These are phyloP conservation scores for Hypotaenidia okinawae DNA, from an alignment of 2,797 vertebrate genomes.

Conservation along the genomic window DNA sequence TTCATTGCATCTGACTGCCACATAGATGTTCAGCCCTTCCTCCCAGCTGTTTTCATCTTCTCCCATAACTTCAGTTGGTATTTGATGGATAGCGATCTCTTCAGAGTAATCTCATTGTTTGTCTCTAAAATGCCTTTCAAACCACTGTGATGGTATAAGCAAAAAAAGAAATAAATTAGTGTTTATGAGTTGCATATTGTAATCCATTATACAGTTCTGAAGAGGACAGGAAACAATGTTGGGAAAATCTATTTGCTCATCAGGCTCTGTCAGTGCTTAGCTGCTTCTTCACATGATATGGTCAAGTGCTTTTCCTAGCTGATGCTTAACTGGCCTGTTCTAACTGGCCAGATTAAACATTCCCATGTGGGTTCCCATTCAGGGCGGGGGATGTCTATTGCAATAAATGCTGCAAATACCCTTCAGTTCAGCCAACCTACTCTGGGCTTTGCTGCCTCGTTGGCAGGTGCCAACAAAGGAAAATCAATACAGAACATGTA, in stretches of 20 bases:
- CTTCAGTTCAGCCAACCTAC: background rate
- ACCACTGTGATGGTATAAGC: background rate
- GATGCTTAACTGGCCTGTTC: slow-evolving; percentile 22
- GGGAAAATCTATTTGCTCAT: slow-evolving; percentile 39
- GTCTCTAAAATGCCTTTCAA: background rate
- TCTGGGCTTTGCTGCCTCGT: slow-evolving; percentile 1
- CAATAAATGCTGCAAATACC: slow-evolving; percentile 22
- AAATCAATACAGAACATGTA: slow-evolving; percentile 14
- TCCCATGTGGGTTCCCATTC: slow-evolving; percentile 1
- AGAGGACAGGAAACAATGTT: background rate
- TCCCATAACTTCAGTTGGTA: background rate
- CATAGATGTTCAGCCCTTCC: background rate
- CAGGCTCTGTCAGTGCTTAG: slow-evolving; percentile 27
- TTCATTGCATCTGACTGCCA: background rate
- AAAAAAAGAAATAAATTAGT: background rate
- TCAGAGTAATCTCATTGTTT: background rate
- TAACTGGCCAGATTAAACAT: slow-evolving; percentile 33
- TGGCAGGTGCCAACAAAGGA: slow-evolving; percentile 17
- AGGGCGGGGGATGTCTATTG: background rate
- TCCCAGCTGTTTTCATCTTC: background rate
- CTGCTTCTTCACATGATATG: slow-evolving; percentile 30
- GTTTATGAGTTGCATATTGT: background rate
- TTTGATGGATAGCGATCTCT: background rate
- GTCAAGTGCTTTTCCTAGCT: slow-evolving; percentile 54
- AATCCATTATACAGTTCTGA: background rate